Base-by-base conservation (phyloP, 2,888 invertebrate genomes). In the Drosophila hawaiiensis region DNA sequence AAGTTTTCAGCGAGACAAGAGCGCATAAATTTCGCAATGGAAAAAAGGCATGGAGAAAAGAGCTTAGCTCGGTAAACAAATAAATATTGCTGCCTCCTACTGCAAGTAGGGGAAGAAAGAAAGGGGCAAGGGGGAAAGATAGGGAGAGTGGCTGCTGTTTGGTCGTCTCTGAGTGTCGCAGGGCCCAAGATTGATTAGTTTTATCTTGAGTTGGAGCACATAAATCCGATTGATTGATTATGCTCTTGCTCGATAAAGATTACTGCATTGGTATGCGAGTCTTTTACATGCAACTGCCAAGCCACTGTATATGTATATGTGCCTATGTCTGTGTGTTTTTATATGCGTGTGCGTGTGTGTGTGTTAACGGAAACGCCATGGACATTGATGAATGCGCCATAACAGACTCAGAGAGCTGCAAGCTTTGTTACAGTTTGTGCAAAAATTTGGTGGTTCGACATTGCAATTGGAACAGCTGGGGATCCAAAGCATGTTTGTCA, bases 211-310 rank as follows among this genome's bases (percentile, higher is more conserved):
- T 87, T 89, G 89, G 83, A 89, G 84, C 91, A 88, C 92, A 92
- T 92, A 92, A 92, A 92, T 92, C 92, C 92, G 85, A 92, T 92
- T 92, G 92, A 92, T 92, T 92, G 92, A 92, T 92, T 91, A 91
- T 89, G 86, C 87, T 89, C 78, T 78, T 78, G 83, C 83, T 84
- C 83, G 88, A 90, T 89, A 90, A 87, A 90, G 89, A 90, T 89
- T 82, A 75, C 77, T 83, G 86, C 80, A 78, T 70, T 70, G 77
- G 78, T 84, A 78, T 87, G 80, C 73, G 68, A 72, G 52, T 39
- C 41, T 69, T 83, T 81, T 77, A 78, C 74, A 84, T 79, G 82
- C 76, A 78, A 68, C 60, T 49, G 47, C 62, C 68, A 61, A 22
- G 29, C 47, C 47, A 25, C 47, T 25, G 16, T 25, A 47, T 22